Conservation (phyloP, 2,113 vertebrate genomes). For the Varanus salvator region DNA sequence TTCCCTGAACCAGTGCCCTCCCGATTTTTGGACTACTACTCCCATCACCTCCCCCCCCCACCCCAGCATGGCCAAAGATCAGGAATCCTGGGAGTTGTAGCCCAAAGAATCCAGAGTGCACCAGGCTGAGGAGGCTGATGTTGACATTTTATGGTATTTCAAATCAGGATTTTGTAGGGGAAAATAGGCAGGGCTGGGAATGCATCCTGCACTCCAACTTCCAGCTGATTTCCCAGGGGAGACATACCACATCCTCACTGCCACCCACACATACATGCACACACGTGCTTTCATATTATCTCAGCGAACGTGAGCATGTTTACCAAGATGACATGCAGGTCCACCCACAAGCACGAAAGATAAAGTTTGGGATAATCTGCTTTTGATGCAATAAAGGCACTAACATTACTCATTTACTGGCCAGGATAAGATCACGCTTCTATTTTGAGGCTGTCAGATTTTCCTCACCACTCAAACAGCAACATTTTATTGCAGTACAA, state of each 20-base stretch:
- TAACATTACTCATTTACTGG: background rate
- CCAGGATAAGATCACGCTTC: background rate
- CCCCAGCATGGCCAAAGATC: too few species aligned
- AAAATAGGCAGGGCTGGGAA: background rate
- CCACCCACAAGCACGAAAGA: background rate
- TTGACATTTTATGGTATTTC: too few species aligned
- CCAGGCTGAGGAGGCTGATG: too few species aligned
- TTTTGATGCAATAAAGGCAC: background rate
- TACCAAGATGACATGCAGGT: background rate
- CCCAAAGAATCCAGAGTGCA: too few species aligned
- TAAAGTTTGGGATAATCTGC: background rate
- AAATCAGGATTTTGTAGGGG: background rate
- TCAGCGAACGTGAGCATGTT: background rate
- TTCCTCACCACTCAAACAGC: background rate
- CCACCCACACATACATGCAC: background rate
- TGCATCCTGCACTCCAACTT: background rate
- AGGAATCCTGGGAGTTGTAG: too few species aligned
- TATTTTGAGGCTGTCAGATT: background rate
- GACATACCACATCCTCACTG: background rate
- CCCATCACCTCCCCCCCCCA: too few species aligned
- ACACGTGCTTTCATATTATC: background rate
- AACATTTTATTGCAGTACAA: background rate
- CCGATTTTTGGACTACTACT: too few species aligned
- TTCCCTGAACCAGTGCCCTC: too few species aligned
- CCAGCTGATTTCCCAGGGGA: background rate